A percentile compares a stretch with the other conserved stretches of the same genome.
phyloP scores from a whole-genome alignment of 2,888 invertebrate genomes.

The Strigamia crassipes region DNA sequence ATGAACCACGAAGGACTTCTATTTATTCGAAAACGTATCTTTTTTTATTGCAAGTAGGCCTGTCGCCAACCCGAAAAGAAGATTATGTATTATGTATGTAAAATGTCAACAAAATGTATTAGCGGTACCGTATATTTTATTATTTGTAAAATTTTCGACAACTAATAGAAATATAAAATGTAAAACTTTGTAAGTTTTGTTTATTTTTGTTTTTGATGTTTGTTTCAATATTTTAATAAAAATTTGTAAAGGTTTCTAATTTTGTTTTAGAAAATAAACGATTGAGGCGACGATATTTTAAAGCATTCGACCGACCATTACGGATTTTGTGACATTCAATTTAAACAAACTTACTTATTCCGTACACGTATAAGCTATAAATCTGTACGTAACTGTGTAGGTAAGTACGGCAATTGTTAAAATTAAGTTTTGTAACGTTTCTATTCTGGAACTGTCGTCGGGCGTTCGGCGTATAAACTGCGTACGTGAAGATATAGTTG shows the following conservation, averaged over 20 bases:
- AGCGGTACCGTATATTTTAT: not conserved
- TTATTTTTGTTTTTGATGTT: not conserved
- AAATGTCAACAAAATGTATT: not conserved
- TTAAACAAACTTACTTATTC: too few species aligned
- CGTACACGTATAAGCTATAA: too few species aligned
- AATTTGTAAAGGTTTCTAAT: not conserved
- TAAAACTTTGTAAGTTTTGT: not conserved
- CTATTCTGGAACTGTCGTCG: too few species aligned
- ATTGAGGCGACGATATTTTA: too few species aligned
- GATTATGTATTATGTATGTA: not conserved
- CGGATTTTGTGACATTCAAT: too few species aligned
- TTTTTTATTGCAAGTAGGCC: not conserved
- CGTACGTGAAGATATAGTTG: too few species aligned
- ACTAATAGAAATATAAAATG: not conserved
- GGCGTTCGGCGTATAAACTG: too few species aligned
- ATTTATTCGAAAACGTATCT: not conserved
- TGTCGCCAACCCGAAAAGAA: not conserved
- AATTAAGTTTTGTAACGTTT: too few species aligned
- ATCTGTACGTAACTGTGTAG: too few species aligned
- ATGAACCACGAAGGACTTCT: not conserved
- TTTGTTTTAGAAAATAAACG: too few species aligned
- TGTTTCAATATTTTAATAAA: conserved; percentile 18
- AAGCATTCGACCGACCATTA: too few species aligned
- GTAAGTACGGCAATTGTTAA: too few species aligned
- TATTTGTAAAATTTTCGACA: not conserved